phyloP scores from a whole-genome alignment of 1,140 invertebrate species.

The Ostrea edulis region DNA sequence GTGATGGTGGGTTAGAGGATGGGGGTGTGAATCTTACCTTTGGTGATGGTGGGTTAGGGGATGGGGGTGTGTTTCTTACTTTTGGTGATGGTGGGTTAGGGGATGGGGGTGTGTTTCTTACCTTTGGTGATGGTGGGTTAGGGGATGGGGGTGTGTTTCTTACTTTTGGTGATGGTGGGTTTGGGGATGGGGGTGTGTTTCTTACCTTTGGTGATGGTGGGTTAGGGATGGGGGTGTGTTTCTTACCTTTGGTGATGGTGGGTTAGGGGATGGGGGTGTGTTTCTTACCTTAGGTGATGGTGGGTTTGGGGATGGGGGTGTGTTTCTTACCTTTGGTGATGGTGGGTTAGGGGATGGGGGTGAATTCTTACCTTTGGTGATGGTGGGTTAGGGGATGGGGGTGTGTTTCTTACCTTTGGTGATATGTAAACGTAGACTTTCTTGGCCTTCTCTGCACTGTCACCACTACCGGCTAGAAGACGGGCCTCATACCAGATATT shows the following conservation, averaged over 20 bases:
- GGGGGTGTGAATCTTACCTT: conserved; percentile 73
- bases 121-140: conserved; percentile 80
- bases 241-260: conserved; percentile 79
- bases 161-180: conserved; percentile 80
- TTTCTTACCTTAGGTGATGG: conserved; percentile 79
- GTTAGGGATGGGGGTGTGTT: neutral
- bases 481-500: conserved; percentile 92
- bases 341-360: too few species aligned
- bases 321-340: conserved; percentile 78
- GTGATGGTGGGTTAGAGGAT: conserved; percentile 72
- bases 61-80: conserved; percentile 65
- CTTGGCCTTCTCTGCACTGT: conserved; percentile 86
- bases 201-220: conserved; percentile 79
- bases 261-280: too few species aligned
- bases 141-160: conserved; percentile 8
- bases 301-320: too few species aligned
- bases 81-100: conserved; percentile 79
- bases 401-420: conserved; percentile 77
- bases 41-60: conserved; percentile 76
- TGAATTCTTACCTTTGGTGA: conserved; percentile 78
- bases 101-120: conserved; percentile 57
- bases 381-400: neutral
- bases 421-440: conserved; percentile 91
- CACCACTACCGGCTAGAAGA: conserved; percentile 87
- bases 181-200: neutral